These are phyloP conservation scores for Chromoteleia sp. DNA, from an alignment of 2,888 invertebrate genomes.

Conservation along the genomic window DNA sequence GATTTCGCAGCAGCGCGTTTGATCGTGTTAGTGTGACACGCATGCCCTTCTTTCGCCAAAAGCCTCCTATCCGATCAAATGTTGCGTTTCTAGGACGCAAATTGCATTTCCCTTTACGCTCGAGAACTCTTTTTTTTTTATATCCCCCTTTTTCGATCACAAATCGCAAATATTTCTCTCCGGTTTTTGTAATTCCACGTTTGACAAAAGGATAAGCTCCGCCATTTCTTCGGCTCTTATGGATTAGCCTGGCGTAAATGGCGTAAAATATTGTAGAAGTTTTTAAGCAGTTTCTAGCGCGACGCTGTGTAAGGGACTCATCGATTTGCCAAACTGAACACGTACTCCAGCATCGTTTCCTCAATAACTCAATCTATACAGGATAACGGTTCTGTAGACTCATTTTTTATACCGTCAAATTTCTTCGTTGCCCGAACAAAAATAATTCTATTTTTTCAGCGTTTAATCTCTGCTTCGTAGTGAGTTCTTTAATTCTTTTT, in stretches of 20 bases:
- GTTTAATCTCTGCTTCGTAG: too few relatives aligned
- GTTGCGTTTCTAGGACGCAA: conserved; percentile 13
- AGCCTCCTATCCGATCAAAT: conserved; percentile 6
- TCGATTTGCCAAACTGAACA: conserved; percentile 40
- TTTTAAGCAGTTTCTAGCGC: conserved; percentile 30
- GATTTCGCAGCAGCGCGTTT: conserved; percentile 41
- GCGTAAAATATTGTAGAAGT: conserved; percentile 16
- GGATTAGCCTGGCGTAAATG: conserved; percentile 14
- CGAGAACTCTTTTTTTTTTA: background rate
- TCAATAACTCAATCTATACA: conserved; percentile 27
- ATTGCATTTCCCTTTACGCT: conserved; percentile 13
- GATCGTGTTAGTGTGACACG: conserved; percentile 27
- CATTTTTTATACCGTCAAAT: background rate
- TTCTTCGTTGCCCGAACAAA: background rate
- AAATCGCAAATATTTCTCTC: background rate
- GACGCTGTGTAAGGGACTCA: conserved; percentile 27
- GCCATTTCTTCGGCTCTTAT: background rate
- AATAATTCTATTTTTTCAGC: background rate
- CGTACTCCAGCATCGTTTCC: conserved; percentile 36
- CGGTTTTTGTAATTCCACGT: background rate
- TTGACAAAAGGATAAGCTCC: background rate
- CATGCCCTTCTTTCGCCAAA: conserved; percentile 38
- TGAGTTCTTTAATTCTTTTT: too few relatives aligned
- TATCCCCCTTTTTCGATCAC: background rate
- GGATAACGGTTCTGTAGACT: conserved; percentile 9